Conservation (phyloP, 1,140 invertebrate genomes). For the Neelides sp. region DNA sequence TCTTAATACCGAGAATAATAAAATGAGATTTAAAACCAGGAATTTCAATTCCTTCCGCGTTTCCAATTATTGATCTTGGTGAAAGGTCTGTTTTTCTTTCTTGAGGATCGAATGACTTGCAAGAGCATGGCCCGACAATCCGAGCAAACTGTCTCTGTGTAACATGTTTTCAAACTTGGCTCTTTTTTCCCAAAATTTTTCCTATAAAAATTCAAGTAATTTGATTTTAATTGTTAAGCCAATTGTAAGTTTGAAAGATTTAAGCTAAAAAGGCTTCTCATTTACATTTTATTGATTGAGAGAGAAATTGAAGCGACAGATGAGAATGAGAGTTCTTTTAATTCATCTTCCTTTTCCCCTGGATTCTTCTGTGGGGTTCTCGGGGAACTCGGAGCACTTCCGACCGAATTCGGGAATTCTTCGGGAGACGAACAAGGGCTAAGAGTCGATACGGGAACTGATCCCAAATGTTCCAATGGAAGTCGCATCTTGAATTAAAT, state of each 20-base stretch:
- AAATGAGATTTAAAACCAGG: no score
- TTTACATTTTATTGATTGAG: neutral
- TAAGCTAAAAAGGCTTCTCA: constrained; percentile 3
- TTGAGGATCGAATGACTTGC: no score
- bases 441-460: constrained; percentile 79
- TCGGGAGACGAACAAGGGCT: constrained; percentile 58
- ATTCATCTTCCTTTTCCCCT: constrained; percentile 13
- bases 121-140: no score
- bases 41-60: no score
- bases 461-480: constrained; percentile 87
- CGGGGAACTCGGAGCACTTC: constrained; percentile 53
- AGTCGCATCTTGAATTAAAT: constrained; percentile 93
- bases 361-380: constrained; percentile 36
- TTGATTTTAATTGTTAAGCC: no score
- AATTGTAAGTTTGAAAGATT: no score
- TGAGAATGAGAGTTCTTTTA: constrained; percentile 35
- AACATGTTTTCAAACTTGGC: constrained; percentile 50
- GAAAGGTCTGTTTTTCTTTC: no score
- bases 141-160: constrained; percentile 72
- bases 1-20: no score
- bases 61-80: no score
- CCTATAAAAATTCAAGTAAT: no score
- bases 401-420: constrained; percentile 39
- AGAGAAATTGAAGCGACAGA: constrained; percentile 35
- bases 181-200: constrained; percentile 33